phyloP scores from a whole-genome alignment of 92 coral and sea anemone species.

The Micromussa lordhowensis region DNA sequence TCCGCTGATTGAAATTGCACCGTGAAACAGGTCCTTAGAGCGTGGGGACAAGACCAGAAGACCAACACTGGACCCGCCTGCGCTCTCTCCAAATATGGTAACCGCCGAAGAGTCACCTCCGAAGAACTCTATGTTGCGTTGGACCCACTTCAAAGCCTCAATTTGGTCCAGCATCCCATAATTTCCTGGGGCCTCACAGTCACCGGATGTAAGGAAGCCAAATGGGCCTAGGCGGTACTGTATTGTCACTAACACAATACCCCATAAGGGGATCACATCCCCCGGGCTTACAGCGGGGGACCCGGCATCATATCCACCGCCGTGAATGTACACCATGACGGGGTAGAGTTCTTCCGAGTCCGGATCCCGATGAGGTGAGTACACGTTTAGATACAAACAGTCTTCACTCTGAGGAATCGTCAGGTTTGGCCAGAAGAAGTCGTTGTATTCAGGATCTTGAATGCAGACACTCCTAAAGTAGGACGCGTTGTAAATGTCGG shows the following conservation, averaged over 20 bases:
- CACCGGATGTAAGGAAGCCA: constrained; percentile 81
- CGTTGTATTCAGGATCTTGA: constrained; percentile 58
- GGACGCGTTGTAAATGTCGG: constrained; percentile 70
- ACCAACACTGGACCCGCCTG: constrained; percentile 91
- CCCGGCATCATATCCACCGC: constrained; percentile 93
- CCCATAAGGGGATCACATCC: constrained; percentile 88
- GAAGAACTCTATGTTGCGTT: constrained; percentile 68
- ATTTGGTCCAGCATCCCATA: constrained; percentile 92
- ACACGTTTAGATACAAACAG: constrained; percentile 83
- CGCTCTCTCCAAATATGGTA: constrained; percentile 93
- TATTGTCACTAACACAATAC: constrained; percentile 83
- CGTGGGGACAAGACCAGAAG: constrained; percentile 73
- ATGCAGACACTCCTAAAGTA: constrained; percentile 69
- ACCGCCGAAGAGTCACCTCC: constrained; percentile 78
- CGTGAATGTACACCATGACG: constrained; percentile 90
- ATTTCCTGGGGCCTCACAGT: constrained; percentile 78
- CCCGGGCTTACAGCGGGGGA: constrained; percentile 85
- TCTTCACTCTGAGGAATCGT: constrained; percentile 81
- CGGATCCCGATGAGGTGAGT: constrained; percentile 53
- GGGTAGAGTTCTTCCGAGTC: constrained; percentile 49
- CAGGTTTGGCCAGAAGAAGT: constrained; percentile 74
- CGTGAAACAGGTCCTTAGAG: constrained; percentile 74
- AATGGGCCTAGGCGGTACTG: constrained; percentile 88
- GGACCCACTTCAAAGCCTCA: constrained; percentile 79
- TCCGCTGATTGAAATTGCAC: constrained; percentile 83